Evolutionary conservation across 2,888 invertebrate genomes (phyloP), one percentile per base, ranked within the genome.

Genomic region (Sinotaia quadrata): DNA sequence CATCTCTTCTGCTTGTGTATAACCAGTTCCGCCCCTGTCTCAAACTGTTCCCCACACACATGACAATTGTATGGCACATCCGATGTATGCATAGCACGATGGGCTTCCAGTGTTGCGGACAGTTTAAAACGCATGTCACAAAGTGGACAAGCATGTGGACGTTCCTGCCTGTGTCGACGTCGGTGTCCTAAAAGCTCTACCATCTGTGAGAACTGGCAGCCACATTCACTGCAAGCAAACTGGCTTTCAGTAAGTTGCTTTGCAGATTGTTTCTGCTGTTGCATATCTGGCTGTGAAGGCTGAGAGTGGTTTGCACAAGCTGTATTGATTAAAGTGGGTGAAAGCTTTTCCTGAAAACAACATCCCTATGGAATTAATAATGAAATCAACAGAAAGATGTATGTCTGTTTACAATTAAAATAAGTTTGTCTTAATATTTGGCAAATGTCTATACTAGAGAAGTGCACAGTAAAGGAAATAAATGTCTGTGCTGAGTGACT

Each of bases 21-120:
- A n/a, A 54, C 54, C 18, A 54, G 54, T 8, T 54, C 54, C 29
- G 27, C 54, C 3, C 31, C 27, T 7, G 24, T 29, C 3, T 54
- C 27, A 27, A 8, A 54, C 54, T 54, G 54, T 31, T 29, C 10
- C n/a, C 54, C 54, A 18, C 54, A 54, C 5, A 54, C 54, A 54
- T 54, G 54, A 10, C 54, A 54, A 31, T 54, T 54, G 54, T 54
- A 54, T 29, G 54, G 54, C 8, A 29, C 27, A 31, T 27, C 27
- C 27, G 27, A 29, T 2, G 54, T 8, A 18, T 54, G 54, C 54
- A 29, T 24, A 1, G 3, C 27, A 18, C 18, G 18, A 27, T 54
- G 54, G 27, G 54, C 54, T 18, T 54, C 54, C n/a, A 54, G 54
- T 4, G 27, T 54, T 29, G 31, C 31, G 27, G n/a, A 7, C 18